Evolutionary conservation across 1,140 invertebrate species (phyloP).

Genomic region (silkworm (Bombyx mori)): DNA sequence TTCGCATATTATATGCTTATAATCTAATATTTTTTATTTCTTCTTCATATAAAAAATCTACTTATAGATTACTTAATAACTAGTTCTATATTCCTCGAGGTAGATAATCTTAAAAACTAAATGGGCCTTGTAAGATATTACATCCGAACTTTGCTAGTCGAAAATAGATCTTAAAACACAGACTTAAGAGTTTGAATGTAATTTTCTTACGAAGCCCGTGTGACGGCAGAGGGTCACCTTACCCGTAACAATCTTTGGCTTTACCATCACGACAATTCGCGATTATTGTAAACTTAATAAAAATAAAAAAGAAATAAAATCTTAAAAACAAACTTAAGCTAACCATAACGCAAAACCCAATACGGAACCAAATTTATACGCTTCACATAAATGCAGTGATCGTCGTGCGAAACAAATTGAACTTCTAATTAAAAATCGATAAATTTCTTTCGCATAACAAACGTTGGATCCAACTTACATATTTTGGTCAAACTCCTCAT

Average conservation of each 20-base stretch:
- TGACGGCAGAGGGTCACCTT: constrained; percentile 71
- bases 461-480: constrained; percentile 17
- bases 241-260: constrained; percentile 73
- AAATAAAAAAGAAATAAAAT: constrained; percentile 25
- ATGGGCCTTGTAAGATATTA: constrained; percentile 40
- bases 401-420: constrained; percentile 26
- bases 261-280: constrained; percentile 70
- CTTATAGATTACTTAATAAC: constrained; percentile 57
- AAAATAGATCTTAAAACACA: constrained; percentile 2
- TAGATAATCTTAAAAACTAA: constrained; percentile 68
- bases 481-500: too few species aligned
- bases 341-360: constrained; percentile 17
- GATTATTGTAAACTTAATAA: constrained; percentile 50
- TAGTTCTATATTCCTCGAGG: constrained; percentile 64
- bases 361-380: constrained; percentile 29
- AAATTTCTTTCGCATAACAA: constrained; percentile 12
- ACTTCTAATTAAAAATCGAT: constrained; percentile 1
- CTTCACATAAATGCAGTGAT: constrained; percentile 42
- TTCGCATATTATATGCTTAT: constrained; percentile 49
- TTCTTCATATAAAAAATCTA: constrained; percentile 67
- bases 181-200: constrained; percentile 27
- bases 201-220: constrained; percentile 39
- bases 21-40: constrained; percentile 45
- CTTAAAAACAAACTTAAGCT: constrained; percentile 8
- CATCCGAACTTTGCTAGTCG: constrained; percentile 21